phyloP scores from a whole-genome alignment of 2,797 vertebrate species.

The Helicolenus hilgendorfi region DNA sequence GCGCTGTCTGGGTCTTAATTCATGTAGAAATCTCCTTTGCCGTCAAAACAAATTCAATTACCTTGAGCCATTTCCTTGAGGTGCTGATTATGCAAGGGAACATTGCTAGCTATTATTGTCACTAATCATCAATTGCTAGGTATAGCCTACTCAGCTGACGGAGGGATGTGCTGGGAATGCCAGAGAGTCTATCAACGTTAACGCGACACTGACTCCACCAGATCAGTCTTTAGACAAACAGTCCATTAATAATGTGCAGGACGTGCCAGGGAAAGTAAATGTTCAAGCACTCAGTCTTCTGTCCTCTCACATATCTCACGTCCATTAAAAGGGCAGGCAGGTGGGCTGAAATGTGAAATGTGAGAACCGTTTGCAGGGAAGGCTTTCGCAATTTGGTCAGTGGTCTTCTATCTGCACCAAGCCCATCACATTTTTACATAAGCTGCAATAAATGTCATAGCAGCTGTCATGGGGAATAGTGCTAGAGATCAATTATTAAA shows the following conservation, averaged over 20 bases:
- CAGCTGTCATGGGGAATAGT: not conserved
- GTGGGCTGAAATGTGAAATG: not conserved
- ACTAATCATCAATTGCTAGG: not conserved
- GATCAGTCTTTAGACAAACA: constrained; percentile 43
- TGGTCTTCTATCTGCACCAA: not conserved
- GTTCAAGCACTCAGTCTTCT: not conserved
- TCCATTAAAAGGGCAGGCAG: not conserved
- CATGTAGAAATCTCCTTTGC: not conserved
- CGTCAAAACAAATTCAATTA: constrained; percentile 36
- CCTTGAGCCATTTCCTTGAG: not conserved
- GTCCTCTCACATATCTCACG: not conserved
- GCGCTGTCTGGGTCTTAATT: not conserved
- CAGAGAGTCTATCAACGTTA: constrained; percentile 48
- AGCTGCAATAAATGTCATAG: not conserved
- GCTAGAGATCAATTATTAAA: not conserved
- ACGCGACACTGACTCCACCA: not conserved
- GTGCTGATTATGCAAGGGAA: constrained; percentile 48
- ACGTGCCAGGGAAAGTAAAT: not conserved
- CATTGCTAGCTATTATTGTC: constrained; percentile 4
- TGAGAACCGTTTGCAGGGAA: not conserved
- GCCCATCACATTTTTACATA: not conserved
- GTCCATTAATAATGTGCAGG: constrained; percentile 12
- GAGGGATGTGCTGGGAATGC: constrained; percentile 61
- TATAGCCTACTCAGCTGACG: not conserved
- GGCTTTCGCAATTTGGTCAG: not conserved